These are phyloP conservation scores for Cremastinae sp. DNA, from an alignment of 2,888 invertebrate genomes.

Conservation along the genomic window DNA sequence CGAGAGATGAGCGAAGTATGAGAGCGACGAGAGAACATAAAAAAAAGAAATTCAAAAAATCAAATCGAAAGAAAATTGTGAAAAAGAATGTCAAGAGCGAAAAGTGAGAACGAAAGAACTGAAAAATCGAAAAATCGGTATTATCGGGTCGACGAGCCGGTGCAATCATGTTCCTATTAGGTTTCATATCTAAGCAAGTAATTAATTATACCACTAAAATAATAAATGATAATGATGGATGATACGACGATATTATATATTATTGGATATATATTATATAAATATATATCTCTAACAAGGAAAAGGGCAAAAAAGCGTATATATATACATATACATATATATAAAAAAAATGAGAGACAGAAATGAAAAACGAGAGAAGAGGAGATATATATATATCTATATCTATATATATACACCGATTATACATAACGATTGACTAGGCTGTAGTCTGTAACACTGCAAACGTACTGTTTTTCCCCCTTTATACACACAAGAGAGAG, in stretches of 20 bases:
- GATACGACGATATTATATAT: conserved; percentile 79
- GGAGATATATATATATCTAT: conserved; percentile 63
- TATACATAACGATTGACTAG: conserved; percentile 75
- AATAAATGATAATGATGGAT: conserved; percentile 79
- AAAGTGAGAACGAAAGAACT: background rate
- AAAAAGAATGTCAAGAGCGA: background rate
- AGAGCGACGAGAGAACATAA: too few species aligned
- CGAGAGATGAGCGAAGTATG: background rate
- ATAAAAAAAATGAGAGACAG: background rate
- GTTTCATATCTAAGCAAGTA: conserved; percentile 81
- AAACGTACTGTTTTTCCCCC: conserved; percentile 71
- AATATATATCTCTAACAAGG: conserved; percentile 64
- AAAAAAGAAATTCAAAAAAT: too few species aligned
- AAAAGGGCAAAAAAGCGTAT: conserved; percentile 56
- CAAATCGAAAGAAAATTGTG: too few species aligned
- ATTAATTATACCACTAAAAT: conserved; percentile 79
- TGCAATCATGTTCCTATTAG: conserved; percentile 81
- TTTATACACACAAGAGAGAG: conserved; percentile 62
- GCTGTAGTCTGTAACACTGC: conserved; percentile 77
- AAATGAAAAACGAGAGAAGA: conserved; percentile 65
- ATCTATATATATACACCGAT: conserved; percentile 62
- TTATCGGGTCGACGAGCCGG: conserved; percentile 75
- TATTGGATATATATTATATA: conserved; percentile 75
- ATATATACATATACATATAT: conserved; percentile 53
- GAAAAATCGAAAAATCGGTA: conserved; percentile 58